Evolutionary conservation across 2,888 invertebrate species (phyloP).

Genomic region (Phragmatobia fuliginosa): DNA sequence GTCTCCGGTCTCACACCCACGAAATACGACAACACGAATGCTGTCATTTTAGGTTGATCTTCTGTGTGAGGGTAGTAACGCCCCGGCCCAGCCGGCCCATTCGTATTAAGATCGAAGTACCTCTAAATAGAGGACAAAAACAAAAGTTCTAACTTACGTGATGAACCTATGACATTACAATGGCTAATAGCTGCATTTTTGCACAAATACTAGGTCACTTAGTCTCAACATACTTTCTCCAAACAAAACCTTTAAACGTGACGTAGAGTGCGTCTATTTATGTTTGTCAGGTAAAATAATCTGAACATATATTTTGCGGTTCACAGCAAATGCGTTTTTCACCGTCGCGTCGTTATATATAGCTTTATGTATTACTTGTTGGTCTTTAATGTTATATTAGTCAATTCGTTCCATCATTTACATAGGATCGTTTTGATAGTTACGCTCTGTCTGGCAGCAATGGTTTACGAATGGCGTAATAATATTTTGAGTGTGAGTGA

Average conservation of each 20-base stretch:
- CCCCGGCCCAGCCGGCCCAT: too few relatives aligned
- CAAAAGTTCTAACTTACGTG: too few relatives aligned
- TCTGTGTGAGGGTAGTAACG: too few relatives aligned
- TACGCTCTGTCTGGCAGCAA: slow-evolving; percentile 14
- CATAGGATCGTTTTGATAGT: slow-evolving; percentile 32
- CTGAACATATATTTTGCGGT: too few relatives aligned
- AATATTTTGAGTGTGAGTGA: slow-evolving; percentile 8
- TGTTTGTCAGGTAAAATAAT: too few relatives aligned
- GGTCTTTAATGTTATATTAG: slow-evolving; percentile 26
- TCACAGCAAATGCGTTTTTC: too few relatives aligned
- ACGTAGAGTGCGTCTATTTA: slow-evolving; percentile 17
- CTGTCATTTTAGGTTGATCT: too few relatives aligned
- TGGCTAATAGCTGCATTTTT: slow-evolving; percentile 3
- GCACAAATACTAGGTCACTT: slow-evolving; percentile 37
- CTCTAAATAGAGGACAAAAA: background rate
- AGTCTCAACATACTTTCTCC: slow-evolving; percentile 40
- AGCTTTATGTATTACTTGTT: background rate
- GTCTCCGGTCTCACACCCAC: too few relatives aligned
- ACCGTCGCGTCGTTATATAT: too few relatives aligned
- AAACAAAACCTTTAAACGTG: slow-evolving; percentile 17
- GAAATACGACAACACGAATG: too few relatives aligned
- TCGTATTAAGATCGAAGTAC: too few relatives aligned
- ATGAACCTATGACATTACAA: background rate
- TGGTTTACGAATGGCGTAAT: slow-evolving; percentile 14
- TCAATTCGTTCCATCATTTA: slow-evolving; percentile 37